phyloP scores from a whole-genome alignment of 2,113 vertebrate genomes.

The Pedetes capensis region DNA sequence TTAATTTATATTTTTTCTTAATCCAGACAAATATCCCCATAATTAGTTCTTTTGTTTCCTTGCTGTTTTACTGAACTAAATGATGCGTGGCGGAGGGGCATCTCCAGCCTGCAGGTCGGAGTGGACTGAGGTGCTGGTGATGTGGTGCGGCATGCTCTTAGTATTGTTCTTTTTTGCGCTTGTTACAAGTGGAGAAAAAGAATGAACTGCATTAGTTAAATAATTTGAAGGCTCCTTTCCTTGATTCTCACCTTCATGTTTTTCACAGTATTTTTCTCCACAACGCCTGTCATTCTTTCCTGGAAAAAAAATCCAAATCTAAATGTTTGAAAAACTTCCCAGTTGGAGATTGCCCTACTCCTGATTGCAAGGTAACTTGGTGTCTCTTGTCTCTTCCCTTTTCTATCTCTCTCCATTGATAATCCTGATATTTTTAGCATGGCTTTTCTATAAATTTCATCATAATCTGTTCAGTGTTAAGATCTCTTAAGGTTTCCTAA shows the following conservation, averaged over 20 bases:
- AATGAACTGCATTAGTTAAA: background rate
- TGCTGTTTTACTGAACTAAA: background rate
- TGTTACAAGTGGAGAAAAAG: conserved; percentile 11
- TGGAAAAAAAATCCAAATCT: background rate
- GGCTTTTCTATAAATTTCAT: background rate
- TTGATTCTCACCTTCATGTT: background rate
- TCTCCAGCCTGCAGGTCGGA: background rate
- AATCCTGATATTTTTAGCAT: background rate
- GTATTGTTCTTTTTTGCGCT: background rate
- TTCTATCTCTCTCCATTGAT: background rate
- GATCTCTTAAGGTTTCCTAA: background rate
- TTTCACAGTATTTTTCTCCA: background rate
- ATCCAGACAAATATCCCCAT: background rate
- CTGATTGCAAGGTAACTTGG: background rate
- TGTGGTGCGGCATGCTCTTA: background rate
- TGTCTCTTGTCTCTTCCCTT: background rate
- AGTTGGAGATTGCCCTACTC: background rate
- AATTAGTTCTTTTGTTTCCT: background rate
- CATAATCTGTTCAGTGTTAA: conserved; percentile 7
- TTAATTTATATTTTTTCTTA: background rate
- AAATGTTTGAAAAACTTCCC: background rate
- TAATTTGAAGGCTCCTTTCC: background rate
- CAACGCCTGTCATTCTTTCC: background rate
- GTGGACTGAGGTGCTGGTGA: background rate
- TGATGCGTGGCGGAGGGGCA: fast-evolving